A percentile compares a stretch with the other conserved stretches of the same genome.
Conservation (phyloP, 2,888 invertebrate genomes). For the Alentia gelatinosa region DNA sequence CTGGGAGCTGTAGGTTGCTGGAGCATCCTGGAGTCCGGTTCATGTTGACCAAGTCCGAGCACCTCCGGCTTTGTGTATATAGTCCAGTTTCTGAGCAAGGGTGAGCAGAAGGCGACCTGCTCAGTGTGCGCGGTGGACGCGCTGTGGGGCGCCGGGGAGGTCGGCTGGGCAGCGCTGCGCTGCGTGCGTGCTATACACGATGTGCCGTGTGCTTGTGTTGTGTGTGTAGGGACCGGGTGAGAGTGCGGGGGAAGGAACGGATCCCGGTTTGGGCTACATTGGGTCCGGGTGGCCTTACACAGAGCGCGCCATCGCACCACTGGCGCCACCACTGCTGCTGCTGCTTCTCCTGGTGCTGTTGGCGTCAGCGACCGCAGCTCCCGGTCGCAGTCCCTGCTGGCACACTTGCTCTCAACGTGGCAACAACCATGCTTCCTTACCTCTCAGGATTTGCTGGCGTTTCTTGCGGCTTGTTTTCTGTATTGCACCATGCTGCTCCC, state of each 20-base stretch:
- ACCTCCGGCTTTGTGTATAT: neutral
- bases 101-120: no score
- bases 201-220: neutral
- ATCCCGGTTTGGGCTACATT: neutral
- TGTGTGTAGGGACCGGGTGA: neutral
- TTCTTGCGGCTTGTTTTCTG: neutral
- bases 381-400: no score
- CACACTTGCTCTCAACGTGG: neutral
- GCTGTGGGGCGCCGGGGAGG: neutral
- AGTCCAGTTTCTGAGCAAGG: neutral
- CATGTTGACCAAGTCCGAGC: neutral
- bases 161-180: neutral
- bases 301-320: neutral
- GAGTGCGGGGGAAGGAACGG: neutral
- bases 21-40: neutral
- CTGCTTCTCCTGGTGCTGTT: neutral
- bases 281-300: neutral
- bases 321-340: neutral
- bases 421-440: constrained; percentile 1
- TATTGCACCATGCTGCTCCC: neutral
- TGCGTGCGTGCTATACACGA: neutral
- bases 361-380: neutral
- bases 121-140: neutral
- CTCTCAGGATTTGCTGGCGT: neutral
- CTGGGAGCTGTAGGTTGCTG: neutral